These are phyloP conservation scores for Hestina assimilis DNA, from an alignment of 1,140 invertebrate genomes.

Conservation along the genomic window DNA sequence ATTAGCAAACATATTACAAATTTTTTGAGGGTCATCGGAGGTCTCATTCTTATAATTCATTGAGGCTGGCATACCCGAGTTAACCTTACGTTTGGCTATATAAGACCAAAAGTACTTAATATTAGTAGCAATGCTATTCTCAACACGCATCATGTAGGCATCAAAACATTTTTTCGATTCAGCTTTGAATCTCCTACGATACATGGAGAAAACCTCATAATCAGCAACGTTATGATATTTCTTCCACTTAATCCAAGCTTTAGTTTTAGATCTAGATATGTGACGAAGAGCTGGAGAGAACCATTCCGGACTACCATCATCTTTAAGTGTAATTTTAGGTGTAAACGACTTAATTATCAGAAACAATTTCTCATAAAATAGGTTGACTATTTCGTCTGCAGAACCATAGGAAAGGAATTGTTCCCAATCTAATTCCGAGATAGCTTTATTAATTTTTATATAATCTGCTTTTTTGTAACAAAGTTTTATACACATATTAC, in stretches of 20 bases:
- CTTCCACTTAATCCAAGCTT: slow-evolving; percentile 29
- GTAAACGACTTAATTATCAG: background rate
- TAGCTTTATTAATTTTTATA: background rate
- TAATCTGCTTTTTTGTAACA: background rate
- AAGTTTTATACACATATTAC: background rate
- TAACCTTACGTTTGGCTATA: background rate
- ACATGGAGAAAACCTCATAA: slow-evolving; percentile 23
- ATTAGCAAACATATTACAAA: slow-evolving; percentile 9
- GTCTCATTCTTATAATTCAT: slow-evolving; percentile 5
- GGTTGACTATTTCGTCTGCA: background rate
- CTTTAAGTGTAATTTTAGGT: background rate
- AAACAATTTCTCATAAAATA: slow-evolving; percentile 6
- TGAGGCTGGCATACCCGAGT: background rate
- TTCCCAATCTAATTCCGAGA: background rate
- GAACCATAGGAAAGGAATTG: background rate
- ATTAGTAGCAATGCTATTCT: slow-evolving; percentile 12
- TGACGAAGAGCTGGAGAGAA: slow-evolving; percentile 12
- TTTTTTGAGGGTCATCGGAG: background rate
- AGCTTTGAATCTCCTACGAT: slow-evolving; percentile 12
- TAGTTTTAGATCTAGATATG: slow-evolving; percentile 22
- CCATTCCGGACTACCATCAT: background rate
- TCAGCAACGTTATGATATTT: slow-evolving; percentile 16
- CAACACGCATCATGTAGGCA: slow-evolving; percentile 11
- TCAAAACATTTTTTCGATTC: slow-evolving; percentile 10
- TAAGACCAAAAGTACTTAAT: slow-evolving; percentile 11